Percentiles rank a stretch among this genome's conserved stretches.
phyloP scores from a whole-genome alignment of 2,888 invertebrate species.

The Ommatoiulus sabulosus region DNA sequence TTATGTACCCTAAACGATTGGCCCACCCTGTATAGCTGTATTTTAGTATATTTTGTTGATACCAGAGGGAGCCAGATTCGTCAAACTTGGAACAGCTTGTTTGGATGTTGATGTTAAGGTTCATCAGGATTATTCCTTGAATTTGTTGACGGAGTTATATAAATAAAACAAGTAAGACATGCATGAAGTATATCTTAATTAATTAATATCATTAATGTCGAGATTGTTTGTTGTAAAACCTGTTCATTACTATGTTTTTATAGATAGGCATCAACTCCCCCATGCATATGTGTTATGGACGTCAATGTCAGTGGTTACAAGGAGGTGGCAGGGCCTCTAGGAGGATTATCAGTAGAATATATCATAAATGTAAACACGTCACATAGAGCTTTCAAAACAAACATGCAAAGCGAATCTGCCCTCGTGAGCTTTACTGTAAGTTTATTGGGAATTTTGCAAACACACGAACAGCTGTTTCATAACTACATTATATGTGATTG shows the following conservation, averaged over 20 bases:
- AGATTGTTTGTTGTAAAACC: no score
- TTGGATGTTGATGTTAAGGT: no score
- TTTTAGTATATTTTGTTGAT: no score
- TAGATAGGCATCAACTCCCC: not conserved
- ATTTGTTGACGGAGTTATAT: no score
- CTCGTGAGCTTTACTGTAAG: constrained; percentile 50
- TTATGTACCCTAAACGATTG: no score
- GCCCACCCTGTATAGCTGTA: no score
- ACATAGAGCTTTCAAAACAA: constrained; percentile 37
- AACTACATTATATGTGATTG: no score
- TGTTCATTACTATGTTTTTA: no score
- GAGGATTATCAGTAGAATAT: constrained; percentile 56
- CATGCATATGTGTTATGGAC: constrained; percentile 32
- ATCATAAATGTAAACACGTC: constrained; percentile 47
- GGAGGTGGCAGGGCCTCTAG: constrained; percentile 55
- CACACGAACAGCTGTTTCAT: no score
- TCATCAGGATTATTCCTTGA: no score
- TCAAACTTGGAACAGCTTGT: no score
- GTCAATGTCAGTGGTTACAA: constrained; percentile 46
- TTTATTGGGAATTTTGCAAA: not conserved
- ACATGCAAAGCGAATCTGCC: not conserved
- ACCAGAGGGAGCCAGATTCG: no score
- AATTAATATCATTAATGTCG: not conserved
- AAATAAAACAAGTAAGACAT: constrained; percentile 6
- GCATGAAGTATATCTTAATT: not conserved